A percentile compares a stretch with the other conserved stretches of the same genome.
phyloP scores from a whole-genome alignment of 1,140 invertebrate species.

The Stenopsyche tienmushanensis region DNA sequence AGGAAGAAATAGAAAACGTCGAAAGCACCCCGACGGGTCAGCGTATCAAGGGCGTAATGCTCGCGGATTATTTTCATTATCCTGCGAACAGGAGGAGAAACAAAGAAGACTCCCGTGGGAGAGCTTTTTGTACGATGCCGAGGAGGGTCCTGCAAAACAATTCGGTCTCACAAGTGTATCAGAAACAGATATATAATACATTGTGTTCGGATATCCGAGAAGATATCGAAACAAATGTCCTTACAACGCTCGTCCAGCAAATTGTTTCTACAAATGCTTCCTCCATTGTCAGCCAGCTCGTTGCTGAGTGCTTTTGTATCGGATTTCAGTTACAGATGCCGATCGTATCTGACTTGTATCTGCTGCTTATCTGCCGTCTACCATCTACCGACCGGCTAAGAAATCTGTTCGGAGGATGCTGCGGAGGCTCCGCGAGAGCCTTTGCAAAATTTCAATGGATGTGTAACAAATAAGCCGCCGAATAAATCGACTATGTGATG shows the following conservation, averaged over 20 bases:
- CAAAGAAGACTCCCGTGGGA: conserved; percentile 8
- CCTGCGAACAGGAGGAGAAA: conserved; percentile 1
- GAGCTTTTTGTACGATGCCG: neutral
- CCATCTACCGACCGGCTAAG: neutral
- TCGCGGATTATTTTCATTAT: no score
- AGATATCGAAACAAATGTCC: conserved; percentile 23
- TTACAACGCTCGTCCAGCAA: conserved; percentile 16
- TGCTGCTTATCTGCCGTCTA: conserved; percentile 17
- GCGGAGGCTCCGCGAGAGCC: neutral
- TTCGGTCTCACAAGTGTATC: conserved; percentile 3
- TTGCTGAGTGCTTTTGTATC: conserved; percentile 30
- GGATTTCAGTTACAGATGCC: conserved; percentile 34
- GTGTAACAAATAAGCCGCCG: conserved; percentile 2
- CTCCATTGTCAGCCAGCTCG: conserved; percentile 8
- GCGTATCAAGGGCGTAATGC: no score
- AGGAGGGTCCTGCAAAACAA: neutral
- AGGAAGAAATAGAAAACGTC: no score
- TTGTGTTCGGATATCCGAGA: conserved; percentile 16
- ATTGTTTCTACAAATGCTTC: conserved; percentile 26
- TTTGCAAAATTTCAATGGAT: neutral
- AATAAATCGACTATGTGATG: conserved; percentile 21
- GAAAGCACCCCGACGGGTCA: no score
- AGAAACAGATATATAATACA: conserved; percentile 9
- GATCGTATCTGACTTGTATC: conserved; percentile 24
- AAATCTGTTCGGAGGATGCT: conserved; percentile 1